Evolutionary conservation across 2,888 invertebrate species (phyloP).

Genomic region (Himalopsyche tibetana): DNA sequence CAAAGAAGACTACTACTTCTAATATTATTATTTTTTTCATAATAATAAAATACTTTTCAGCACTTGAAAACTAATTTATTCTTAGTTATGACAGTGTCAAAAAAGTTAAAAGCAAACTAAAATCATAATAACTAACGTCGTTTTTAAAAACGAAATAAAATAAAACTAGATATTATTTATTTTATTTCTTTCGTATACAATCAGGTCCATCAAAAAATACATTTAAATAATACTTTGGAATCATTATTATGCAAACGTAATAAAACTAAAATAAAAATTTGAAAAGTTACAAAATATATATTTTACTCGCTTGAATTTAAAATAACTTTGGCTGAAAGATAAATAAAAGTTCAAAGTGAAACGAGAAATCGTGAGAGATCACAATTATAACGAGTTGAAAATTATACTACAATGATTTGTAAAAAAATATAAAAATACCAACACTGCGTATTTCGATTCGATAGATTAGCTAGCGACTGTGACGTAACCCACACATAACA

Average conservation of each 20-base stretch:
- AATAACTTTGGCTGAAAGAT: neutral
- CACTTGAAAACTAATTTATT: neutral
- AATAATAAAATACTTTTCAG: no score
- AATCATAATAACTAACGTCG: neutral
- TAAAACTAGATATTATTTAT: neutral
- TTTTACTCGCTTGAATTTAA: neutral
- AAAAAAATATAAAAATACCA: no score
- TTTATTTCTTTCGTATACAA: neutral
- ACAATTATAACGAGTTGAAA: no score
- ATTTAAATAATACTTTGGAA: neutral
- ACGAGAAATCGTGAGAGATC: neutral
- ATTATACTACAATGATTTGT: no score
- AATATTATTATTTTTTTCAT: no score
- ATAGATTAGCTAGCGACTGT: no score
- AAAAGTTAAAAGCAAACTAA: neutral
- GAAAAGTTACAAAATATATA: neutral
- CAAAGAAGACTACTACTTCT: no score
- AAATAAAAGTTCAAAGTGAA: slow-evolving; percentile 22
- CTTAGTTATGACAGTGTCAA: neutral
- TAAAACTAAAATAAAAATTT: slow-evolving; percentile 18
- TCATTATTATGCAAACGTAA: neutral
- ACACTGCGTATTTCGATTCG: no score
- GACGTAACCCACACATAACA: no score
- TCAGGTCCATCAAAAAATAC: neutral
- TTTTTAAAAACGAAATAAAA: neutral